Evolutionary conservation across 2,888 invertebrate species (phyloP).

Genomic region (Sceliomorpha sp.): DNA sequence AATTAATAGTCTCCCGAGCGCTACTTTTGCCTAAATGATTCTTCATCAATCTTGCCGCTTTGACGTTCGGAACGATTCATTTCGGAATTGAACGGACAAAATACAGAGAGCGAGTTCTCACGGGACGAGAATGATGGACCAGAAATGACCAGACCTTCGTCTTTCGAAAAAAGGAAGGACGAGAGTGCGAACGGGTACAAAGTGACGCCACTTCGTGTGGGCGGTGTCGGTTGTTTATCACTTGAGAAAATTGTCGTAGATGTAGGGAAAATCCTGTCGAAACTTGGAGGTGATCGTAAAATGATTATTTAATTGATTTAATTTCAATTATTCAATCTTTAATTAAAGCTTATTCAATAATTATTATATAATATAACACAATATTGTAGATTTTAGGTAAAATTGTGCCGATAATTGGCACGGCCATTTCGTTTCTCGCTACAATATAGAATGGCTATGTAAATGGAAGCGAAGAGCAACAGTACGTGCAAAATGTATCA

Average conservation of each 20-base stretch:
- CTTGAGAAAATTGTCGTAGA: constrained; percentile 4
- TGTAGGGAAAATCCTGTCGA: constrained; percentile 9
- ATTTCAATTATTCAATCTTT: too few relatives aligned
- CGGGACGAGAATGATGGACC: constrained; percentile 41
- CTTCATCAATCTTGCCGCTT: constrained; percentile 76
- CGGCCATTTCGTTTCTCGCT: constrained; percentile 17
- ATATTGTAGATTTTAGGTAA: too few relatives aligned
- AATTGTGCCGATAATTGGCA: constrained; percentile 4
- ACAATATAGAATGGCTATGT: constrained; percentile 10
- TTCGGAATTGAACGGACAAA: constrained; percentile 54
- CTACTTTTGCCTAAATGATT: constrained; percentile 77
- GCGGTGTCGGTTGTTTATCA: constrained; percentile 12
- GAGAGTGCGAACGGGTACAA: too few relatives aligned
- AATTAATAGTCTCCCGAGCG: constrained; percentile 78
- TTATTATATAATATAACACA: too few relatives aligned
- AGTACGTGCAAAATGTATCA: constrained; percentile 40
- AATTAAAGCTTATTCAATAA: too few relatives aligned
- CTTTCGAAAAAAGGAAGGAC: constrained; percentile 18
- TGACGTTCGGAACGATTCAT: constrained; percentile 65
- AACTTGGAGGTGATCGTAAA: constrained; percentile 2
- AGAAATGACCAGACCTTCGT: constrained; percentile 43
- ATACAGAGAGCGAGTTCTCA: constrained; percentile 52
- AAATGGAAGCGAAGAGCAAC: constrained; percentile 28
- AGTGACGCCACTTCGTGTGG: constrained; percentile 12
- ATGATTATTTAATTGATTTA: not conserved